Percentiles rank a stretch among this genome's conserved stretches.
Conservation (phyloP, 2,888 invertebrate genomes). For the Hesperia comma region DNA sequence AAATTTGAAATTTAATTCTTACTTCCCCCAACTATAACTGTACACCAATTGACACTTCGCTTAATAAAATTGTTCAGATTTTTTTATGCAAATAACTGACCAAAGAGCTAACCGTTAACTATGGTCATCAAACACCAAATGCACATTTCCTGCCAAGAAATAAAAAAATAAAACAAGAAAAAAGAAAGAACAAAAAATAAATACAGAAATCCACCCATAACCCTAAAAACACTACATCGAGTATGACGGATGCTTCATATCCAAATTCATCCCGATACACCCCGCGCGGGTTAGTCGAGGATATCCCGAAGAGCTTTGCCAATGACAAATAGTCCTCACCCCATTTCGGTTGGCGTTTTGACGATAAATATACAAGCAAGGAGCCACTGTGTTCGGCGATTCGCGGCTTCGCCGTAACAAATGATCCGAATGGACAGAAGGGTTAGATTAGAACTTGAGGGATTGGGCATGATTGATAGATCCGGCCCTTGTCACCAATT, state of each 20-base stretch:
- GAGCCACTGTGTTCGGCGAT: conserved; percentile 57
- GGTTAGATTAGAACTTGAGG: conserved; percentile 64
- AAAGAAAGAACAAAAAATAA: not conserved
- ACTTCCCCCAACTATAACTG: too few species aligned
- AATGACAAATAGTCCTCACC: conserved; percentile 80
- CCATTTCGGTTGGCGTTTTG: conserved; percentile 74
- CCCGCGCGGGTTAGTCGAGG: conserved; percentile 31
- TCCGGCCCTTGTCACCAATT: conserved; percentile 27
- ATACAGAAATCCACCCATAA: not conserved
- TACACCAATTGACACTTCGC: too few species aligned
- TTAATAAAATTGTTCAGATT: too few species aligned
- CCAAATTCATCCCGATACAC: conserved; percentile 37
- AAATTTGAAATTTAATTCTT: too few species aligned
- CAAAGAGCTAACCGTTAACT: too few species aligned
- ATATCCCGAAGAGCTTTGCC: conserved; percentile 68
- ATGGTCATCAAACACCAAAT: too few species aligned
- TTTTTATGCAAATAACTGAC: too few species aligned
- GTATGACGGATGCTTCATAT: conserved; percentile 35
- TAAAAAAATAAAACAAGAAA: not conserved
- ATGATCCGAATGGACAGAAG: conserved; percentile 79
- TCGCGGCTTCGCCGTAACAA: conserved; percentile 75
- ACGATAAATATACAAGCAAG: conserved; percentile 81
- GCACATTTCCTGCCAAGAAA: not conserved
- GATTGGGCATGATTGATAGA: conserved; percentile 49
- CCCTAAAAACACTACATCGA: conserved; percentile 7